These are phyloP conservation scores for Enteromius paludinosus DNA, from an alignment of 2,797 vertebrate species.

Conservation along the genomic window DNA sequence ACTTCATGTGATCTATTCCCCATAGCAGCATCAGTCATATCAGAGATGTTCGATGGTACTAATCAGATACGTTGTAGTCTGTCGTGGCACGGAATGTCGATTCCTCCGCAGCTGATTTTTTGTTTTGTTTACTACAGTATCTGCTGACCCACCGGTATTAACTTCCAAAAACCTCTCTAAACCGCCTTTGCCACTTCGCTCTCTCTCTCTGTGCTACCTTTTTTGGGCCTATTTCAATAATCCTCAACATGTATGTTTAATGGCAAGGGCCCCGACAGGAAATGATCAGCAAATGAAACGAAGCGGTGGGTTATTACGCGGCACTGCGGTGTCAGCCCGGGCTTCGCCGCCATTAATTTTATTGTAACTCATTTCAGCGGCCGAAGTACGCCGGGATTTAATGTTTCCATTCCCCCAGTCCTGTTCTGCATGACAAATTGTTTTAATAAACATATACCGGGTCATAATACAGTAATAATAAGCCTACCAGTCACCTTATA, in stretches of 20 bases:
- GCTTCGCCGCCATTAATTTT: conserved; percentile 91
- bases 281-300: conserved; percentile 94
- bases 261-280: conserved; percentile 91
- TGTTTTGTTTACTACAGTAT: not conserved
- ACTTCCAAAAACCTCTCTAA: not conserved
- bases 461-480: conserved; percentile 99
- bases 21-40: conserved; percentile 16
- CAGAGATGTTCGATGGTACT: not conserved
- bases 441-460: conserved; percentile 99
- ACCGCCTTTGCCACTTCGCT: not conserved
- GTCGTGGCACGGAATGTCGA: not conserved
- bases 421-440: conserved; percentile 99
- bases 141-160: not conserved
- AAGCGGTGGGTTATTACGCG: conserved; percentile 86
- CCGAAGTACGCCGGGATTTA: conserved; percentile 96
- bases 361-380: conserved; percentile 95
- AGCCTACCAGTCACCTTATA: conserved; percentile 98
- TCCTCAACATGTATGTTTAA: conserved; percentile 93
- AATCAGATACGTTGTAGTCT: not conserved
- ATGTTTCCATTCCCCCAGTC: conserved; percentile 96
- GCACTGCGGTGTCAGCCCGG: conserved; percentile 81
- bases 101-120: conserved; percentile 11
- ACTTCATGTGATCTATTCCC: conserved; percentile 5
- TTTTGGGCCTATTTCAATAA: conserved; percentile 86
- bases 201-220: conserved; percentile 77